Percentiles rank a stretch among this genome's conserved stretches.
Evolutionary conservation across 2,113 vertebrate genomes (phyloP).

Genomic region (Rhipidura dahli): DNA sequence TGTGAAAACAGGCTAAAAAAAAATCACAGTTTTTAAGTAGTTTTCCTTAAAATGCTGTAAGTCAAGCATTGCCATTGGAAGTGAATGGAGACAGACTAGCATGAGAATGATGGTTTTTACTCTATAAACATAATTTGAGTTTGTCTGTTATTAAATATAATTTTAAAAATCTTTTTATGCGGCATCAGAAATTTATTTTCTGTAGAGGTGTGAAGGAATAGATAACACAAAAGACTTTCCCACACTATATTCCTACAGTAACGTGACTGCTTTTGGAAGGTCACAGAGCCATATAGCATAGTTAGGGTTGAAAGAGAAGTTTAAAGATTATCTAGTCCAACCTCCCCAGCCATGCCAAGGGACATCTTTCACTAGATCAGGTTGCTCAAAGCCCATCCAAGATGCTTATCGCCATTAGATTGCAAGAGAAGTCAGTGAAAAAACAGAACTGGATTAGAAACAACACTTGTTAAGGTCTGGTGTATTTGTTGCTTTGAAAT

Average conservation of each 20-base stretch:
- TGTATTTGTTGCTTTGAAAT: background rate
- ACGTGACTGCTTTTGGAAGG: background rate
- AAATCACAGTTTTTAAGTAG: background rate
- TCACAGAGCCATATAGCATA: background rate
- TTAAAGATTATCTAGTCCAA: background rate
- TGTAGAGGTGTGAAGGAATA: background rate
- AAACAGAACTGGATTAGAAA: background rate
- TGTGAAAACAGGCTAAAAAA: background rate
- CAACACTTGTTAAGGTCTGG: background rate
- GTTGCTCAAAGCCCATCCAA: background rate
- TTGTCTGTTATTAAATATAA: background rate
- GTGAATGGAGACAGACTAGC: background rate
- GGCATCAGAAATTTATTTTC: background rate
- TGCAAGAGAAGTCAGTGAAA: background rate
- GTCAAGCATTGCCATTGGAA: background rate
- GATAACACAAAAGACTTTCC: background rate
- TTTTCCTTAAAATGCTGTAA: background rate
- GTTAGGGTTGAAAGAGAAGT: background rate
- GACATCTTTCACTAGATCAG: background rate
- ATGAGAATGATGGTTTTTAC: background rate
- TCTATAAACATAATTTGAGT: background rate
- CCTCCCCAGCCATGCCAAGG: fast-evolving
- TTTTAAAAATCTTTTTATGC: background rate
- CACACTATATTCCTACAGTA: background rate
- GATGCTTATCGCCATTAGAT: background rate